Evolutionary conservation across 2,113 vertebrate genomes (phyloP).

Genomic region (Callochromis pleurospilus): DNA sequence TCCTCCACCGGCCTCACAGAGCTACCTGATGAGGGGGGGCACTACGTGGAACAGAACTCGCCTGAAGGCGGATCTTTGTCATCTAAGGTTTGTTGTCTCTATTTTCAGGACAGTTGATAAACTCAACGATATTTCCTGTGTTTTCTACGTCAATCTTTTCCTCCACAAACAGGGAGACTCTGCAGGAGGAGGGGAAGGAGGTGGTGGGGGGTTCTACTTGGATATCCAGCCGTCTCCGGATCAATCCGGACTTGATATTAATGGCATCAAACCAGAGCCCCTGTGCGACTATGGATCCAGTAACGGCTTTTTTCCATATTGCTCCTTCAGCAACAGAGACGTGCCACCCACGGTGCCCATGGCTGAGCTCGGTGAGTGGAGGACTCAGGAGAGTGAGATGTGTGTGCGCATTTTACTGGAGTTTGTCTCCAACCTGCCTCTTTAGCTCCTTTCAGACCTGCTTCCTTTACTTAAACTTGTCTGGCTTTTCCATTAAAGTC

Average conservation of each 20-base stretch:
- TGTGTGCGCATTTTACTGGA: not conserved
- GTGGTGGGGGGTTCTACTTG: conserved; percentile 85
- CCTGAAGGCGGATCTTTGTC: conserved; percentile 70
- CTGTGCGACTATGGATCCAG: conserved; percentile 84
- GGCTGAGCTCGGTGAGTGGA: conserved; percentile 74
- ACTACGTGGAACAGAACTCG: conserved; percentile 82
- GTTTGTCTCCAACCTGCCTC: not conserved
- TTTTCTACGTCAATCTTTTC: not conserved
- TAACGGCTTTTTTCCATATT: conserved; percentile 86
- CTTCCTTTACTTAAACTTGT: not conserved
- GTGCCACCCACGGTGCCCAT: conserved; percentile 81
- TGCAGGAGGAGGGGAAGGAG: conserved; percentile 54
- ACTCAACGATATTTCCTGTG: not conserved
- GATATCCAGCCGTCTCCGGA: conserved; percentile 93
- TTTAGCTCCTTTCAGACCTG: not conserved
- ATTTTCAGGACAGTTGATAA: not conserved
- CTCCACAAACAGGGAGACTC: conserved; percentile 74
- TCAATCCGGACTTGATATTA: conserved; percentile 91
- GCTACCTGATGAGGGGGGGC: conserved; percentile 82
- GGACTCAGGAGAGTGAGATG: not conserved
- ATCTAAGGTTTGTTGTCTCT: conserved; percentile 23
- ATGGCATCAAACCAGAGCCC: conserved; percentile 92
- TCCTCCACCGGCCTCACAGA: conserved; percentile 84
- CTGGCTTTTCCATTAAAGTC: not conserved
- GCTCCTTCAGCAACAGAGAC: conserved; percentile 87